phyloP scores from a whole-genome alignment of 2,797 vertebrate genomes.

The Micropoecilia bifurca region DNA sequence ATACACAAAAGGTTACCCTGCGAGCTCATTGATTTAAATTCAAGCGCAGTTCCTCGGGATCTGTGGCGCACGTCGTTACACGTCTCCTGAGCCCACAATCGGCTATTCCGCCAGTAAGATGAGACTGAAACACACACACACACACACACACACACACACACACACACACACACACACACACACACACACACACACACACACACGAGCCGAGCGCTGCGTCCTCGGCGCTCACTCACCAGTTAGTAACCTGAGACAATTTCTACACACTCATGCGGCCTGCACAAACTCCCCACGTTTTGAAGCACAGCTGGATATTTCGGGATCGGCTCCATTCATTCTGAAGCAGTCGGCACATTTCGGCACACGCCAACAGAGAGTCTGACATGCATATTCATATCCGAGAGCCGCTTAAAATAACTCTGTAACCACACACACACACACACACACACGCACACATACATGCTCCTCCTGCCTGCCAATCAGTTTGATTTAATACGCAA shows the following conservation, averaged over 20 bases:
- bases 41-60: constrained; percentile 73
- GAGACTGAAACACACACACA: constrained; percentile 53
- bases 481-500: constrained; percentile 66
- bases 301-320: constrained; percentile 33
- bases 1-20: constrained; percentile 90
- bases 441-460: too few relatives aligned
- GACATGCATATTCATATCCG: constrained; percentile 67
- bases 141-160: constrained; percentile 46
- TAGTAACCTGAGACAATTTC: constrained; percentile 63
- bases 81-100: constrained; percentile 55
- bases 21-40: constrained; percentile 82
- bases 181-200: constrained; percentile 44
- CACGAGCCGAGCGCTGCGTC: neutral
- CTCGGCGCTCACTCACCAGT: constrained; percentile 55
- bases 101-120: constrained; percentile 71
- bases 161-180: constrained; percentile 38
- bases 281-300: constrained; percentile 35
- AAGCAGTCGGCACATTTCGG: constrained; percentile 28
- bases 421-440: constrained; percentile 42
- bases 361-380: constrained; percentile 38
- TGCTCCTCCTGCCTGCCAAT: constrained; percentile 58
- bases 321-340: constrained; percentile 23
- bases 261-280: constrained; percentile 28
- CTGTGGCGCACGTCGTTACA: constrained; percentile 44
- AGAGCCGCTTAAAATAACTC: constrained; percentile 68